phyloP scores from a whole-genome alignment of 2,888 invertebrate species.

The Euclidia mi region DNA sequence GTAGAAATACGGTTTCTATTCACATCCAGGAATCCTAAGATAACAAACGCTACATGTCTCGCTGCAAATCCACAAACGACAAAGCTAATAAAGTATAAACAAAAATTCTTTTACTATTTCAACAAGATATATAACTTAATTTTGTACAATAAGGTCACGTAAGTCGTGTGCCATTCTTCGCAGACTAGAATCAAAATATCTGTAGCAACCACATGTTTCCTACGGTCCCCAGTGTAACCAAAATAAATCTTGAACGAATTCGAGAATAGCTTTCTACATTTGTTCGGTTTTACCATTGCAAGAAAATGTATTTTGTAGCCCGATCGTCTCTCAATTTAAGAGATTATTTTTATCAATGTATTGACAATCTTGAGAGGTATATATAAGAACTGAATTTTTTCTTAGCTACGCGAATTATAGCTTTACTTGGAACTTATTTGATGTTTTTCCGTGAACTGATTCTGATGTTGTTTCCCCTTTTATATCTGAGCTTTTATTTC shows the following conservation, averaged over 20 bases:
- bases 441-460: too few relatives aligned
- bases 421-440: too few relatives aligned
- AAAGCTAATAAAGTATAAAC: not conserved
- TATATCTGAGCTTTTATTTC: too few relatives aligned
- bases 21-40: too few relatives aligned
- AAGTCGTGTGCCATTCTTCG: constrained; percentile 1
- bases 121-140: constrained; percentile 2
- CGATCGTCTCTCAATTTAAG: constrained; percentile 3
- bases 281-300: constrained; percentile 8
- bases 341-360: constrained; percentile 4
- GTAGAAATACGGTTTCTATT: too few relatives aligned
- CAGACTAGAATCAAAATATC: constrained; percentile 14
- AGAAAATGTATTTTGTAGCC: constrained; percentile 6
- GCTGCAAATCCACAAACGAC: too few relatives aligned
- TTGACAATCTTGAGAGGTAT: too few relatives aligned
- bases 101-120: not conserved
- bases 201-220: constrained; percentile 17
- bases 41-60: too few relatives aligned
- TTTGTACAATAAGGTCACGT: constrained; percentile 2
- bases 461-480: too few relatives aligned
- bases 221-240: constrained; percentile 14
- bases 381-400: too few relatives aligned
- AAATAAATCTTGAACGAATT: constrained; percentile 32
- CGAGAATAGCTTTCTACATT: constrained; percentile 15
- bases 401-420: too few relatives aligned